phyloP scores from a whole-genome alignment of 2,797 vertebrate genomes.

The Nannoperca obscura region DNA sequence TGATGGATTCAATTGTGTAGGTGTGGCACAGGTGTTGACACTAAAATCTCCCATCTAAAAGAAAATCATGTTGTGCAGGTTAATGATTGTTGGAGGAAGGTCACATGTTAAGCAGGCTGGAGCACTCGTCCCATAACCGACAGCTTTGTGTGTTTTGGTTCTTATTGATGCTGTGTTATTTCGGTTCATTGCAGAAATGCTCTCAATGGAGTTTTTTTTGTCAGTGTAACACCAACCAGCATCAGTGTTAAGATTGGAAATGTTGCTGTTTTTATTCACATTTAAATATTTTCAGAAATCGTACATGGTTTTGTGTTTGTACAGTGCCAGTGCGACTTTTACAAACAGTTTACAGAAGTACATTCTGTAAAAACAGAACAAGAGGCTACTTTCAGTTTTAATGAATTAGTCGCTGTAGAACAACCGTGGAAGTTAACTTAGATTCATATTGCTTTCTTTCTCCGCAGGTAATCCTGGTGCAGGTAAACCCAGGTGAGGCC shows the following conservation, averaged over 20 bases:
- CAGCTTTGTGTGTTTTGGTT: slow-evolving; percentile 2
- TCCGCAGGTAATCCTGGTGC: slow-evolving; percentile 97
- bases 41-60: neutral
- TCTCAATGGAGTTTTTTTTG: neutral
- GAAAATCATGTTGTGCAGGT: neutral
- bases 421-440: neutral
- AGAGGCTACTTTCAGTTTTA: neutral
- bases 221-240: neutral
- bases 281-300: neutral
- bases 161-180: neutral
- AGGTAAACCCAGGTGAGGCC: slow-evolving; percentile 99
- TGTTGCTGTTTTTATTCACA: slow-evolving; percentile 3
- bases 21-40: neutral
- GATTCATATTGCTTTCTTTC: slow-evolving; percentile 25
- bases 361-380: too few relatives aligned
- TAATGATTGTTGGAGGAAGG: neutral
- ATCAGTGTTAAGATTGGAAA: neutral
- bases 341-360: neutral
- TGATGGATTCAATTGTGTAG: neutral
- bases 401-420: neutral
- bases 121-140: neutral
- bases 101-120: neutral
- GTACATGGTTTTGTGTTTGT: neutral
- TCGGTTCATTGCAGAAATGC: neutral
- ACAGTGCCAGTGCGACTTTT: neutral